These are phyloP conservation scores for Drosophila busckii DNA, from an alignment of 1,140 invertebrate species.

Conservation along the genomic window DNA sequence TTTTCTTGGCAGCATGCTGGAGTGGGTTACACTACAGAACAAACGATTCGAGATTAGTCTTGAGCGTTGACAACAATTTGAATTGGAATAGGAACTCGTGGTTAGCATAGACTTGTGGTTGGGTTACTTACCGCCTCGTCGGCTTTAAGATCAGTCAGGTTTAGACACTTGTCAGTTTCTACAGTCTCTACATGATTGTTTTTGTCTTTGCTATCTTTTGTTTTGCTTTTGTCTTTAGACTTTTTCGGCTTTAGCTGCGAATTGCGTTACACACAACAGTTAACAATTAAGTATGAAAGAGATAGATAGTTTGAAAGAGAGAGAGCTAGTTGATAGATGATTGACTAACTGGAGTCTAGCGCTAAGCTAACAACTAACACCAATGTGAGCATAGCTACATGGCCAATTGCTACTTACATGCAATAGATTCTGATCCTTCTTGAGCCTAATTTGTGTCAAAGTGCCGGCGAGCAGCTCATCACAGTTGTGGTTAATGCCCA, in stretches of 20 bases:
- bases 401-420: constrained; percentile 72
- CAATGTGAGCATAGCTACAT: neutral
- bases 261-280: constrained; percentile 50
- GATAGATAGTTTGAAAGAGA: constrained; percentile 14
- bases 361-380: constrained; percentile 12
- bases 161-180: constrained; percentile 70
- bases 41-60: too few relatives aligned
- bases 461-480: constrained; percentile 91
- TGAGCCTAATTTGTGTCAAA: constrained; percentile 89
- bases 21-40: too few relatives aligned
- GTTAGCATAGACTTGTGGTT: neutral
- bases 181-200: constrained; percentile 68
- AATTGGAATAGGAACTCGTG: neutral
- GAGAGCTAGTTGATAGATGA: constrained; percentile 2
- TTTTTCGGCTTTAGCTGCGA: constrained; percentile 74
- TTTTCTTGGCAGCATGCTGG: too few relatives aligned
- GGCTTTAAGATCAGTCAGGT: constrained; percentile 67
- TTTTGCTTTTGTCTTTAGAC: constrained; percentile 70
- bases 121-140: constrained; percentile 69
- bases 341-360: neutral
- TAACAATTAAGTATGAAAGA: constrained; percentile 12
- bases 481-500: constrained; percentile 94
- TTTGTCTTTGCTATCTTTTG: constrained; percentile 53
- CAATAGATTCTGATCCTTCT: constrained; percentile 83
- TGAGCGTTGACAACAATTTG: neutral